Conservation (phyloP, 2,888 invertebrate genomes). For the Unio delphinus region DNA sequence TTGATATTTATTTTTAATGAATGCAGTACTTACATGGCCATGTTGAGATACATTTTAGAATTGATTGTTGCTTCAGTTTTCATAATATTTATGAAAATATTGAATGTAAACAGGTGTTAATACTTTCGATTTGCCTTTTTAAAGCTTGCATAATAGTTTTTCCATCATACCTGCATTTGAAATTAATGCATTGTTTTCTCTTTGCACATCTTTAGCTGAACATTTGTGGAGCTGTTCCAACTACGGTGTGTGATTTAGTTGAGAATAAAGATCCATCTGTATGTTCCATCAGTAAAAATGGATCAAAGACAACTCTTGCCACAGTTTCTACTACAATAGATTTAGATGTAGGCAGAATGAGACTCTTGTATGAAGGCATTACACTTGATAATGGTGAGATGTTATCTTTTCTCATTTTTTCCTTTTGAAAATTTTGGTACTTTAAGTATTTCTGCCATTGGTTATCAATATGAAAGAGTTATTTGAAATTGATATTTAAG, state of each 20-base stretch:
- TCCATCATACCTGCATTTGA: neutral
- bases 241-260: slow-evolving; percentile 28
- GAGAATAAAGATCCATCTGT: slow-evolving; percentile 35
- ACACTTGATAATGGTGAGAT: slow-evolving; percentile 22
- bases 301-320: slow-evolving; percentile 25
- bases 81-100: too few relatives aligned
- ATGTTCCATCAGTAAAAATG: slow-evolving; percentile 41
- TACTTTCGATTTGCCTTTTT: neutral
- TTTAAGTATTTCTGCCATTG: too few relatives aligned
- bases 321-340: slow-evolving; percentile 28
- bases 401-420: neutral
- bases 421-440: neutral
- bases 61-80: too few relatives aligned
- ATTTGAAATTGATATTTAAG: too few relatives aligned
- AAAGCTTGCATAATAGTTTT: neutral
- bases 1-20: too few relatives aligned
- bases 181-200: neutral
- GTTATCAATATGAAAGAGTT: too few relatives aligned
- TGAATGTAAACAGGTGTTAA: too few relatives aligned
- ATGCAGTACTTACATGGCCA: too few relatives aligned
- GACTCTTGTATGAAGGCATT: slow-evolving; percentile 44
- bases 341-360: slow-evolving; percentile 46
- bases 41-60: too few relatives aligned
- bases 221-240: slow-evolving; percentile 47
- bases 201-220: slow-evolving; percentile 43